These are phyloP conservation scores for Betta splendens DNA, from an alignment of 2,797 vertebrate species.

Conservation along the genomic window DNA sequence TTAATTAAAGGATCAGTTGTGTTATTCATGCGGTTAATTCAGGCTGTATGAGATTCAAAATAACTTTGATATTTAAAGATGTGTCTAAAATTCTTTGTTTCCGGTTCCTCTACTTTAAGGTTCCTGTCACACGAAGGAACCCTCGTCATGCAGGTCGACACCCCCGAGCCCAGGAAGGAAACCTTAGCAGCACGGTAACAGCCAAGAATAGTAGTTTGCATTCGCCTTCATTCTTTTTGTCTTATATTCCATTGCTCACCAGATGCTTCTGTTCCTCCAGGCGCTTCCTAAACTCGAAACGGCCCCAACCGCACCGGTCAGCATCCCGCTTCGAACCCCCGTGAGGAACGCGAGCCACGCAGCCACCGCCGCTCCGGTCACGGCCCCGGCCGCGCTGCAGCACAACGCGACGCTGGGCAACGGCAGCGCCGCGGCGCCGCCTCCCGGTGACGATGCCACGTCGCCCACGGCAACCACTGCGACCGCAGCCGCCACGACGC, in stretches of 20 bases:
- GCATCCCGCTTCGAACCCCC: slow-evolving; percentile 53
- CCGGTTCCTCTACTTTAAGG: slow-evolving; percentile 23
- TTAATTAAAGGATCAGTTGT: too few species aligned
- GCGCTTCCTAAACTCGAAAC: slow-evolving; percentile 45
- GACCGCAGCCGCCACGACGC: slow-evolving; percentile 14
- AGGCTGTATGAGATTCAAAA: too few species aligned
- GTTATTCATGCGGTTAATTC: too few species aligned
- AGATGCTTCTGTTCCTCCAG: slow-evolving; percentile 45
- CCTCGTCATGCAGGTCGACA: slow-evolving; percentile 5
- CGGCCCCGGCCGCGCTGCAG: not conserved
- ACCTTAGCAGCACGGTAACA: slow-evolving; percentile 48
- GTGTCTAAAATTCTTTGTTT: not conserved
- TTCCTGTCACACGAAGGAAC: slow-evolving; percentile 35
- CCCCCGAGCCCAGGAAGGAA: not conserved
- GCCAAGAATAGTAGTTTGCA: not conserved
- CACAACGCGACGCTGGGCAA: slow-evolving; percentile 59
- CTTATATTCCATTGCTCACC: too few species aligned
- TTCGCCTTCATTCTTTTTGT: not conserved
- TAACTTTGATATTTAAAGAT: not conserved
- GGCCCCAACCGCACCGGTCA: slow-evolving; percentile 40
- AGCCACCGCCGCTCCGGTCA: slow-evolving; percentile 55
- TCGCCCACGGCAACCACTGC: slow-evolving; percentile 1
- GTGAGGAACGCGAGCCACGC: slow-evolving; percentile 64
- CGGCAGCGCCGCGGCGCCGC: slow-evolving; percentile 32
- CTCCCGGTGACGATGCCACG: slow-evolving; percentile 63